phyloP scores from a whole-genome alignment of 2,113 vertebrate species.

The Ahaetulla prasina region DNA sequence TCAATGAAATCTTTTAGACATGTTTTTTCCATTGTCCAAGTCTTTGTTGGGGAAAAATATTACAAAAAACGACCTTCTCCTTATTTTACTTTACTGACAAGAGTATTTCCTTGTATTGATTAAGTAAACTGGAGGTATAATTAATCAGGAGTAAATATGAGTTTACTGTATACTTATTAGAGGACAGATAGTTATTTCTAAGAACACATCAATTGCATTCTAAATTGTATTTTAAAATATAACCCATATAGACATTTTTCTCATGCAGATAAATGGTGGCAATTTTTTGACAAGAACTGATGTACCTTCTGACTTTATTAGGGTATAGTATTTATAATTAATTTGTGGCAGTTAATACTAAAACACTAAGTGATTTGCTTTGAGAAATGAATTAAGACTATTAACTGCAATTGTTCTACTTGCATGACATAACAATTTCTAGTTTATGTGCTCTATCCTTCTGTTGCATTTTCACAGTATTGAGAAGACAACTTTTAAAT shows the following conservation, averaged over 20 bases:
- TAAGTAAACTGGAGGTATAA: neutral
- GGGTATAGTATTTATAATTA: conserved; percentile 84
- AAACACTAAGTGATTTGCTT: conserved; percentile 36
- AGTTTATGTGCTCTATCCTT: conserved; percentile 3
- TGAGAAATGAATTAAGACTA: neutral
- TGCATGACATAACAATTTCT: conserved; percentile 53
- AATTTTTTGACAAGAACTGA: conserved; percentile 72
- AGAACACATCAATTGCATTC: neutral
- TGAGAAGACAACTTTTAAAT: conserved; percentile 29
- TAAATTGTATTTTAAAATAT: conserved; percentile 49
- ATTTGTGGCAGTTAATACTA: conserved; percentile 59
- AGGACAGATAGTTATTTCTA: neutral
- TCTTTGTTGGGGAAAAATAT: neutral
- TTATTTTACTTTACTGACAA: neutral
- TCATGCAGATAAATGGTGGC: conserved; percentile 88
- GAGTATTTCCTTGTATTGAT: conserved; percentile 21
- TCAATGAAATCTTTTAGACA: neutral
- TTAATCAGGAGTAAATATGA: neutral
- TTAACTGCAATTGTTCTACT: conserved; percentile 55
- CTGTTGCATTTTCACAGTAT: conserved; percentile 32
- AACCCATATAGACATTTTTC: conserved; percentile 68
- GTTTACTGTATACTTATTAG: neutral
- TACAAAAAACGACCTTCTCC: neutral
- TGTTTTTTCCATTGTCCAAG: conserved; percentile 12
- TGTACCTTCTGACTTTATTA: conserved; percentile 71